Percentiles rank a stretch among this genome's conserved stretches.
Evolutionary conservation across 2,797 vertebrate genomes (phyloP).

Genomic region (Pangasius krempfi): DNA sequence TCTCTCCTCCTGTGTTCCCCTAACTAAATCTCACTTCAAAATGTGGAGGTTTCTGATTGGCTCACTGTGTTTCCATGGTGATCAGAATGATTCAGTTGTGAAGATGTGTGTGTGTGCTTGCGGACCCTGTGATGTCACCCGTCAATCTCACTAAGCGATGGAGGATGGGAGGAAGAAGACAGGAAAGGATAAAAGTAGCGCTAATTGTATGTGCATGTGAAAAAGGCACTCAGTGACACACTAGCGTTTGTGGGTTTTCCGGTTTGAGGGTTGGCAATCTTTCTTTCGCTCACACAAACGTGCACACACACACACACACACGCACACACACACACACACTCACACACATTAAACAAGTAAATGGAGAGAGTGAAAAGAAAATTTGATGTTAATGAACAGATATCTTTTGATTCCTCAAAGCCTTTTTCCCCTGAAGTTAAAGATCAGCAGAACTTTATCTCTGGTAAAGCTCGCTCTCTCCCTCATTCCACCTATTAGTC

Average conservation of each 20-base stretch:
- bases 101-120: not conserved
- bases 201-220: not conserved
- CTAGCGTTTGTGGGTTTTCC: not conserved
- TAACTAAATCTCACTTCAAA: conserved; percentile 14
- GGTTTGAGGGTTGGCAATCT: not conserved
- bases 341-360: not conserved
- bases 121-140: not conserved
- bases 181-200: not conserved
- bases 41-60: conserved; percentile 16
- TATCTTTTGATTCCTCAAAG: not conserved
- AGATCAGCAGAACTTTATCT: conserved; percentile 3
- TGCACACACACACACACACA: not conserved
- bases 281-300: not conserved
- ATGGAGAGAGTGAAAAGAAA: not conserved
- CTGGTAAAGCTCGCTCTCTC: not conserved
- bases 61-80: conserved; percentile 23
- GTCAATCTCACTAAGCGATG: conserved; percentile 3
- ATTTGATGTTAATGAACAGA: not conserved
- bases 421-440: not conserved
- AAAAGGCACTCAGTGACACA: not conserved
- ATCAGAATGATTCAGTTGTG: not conserved
- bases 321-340: not conserved
- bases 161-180: conserved; percentile 4
- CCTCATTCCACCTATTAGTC: not conserved
- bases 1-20: not conserved